Percentiles rank a stretch among this genome's conserved stretches.
phyloP scores from a whole-genome alignment of 2,797 vertebrate genomes.

The Acipenser ruthenus region DNA sequence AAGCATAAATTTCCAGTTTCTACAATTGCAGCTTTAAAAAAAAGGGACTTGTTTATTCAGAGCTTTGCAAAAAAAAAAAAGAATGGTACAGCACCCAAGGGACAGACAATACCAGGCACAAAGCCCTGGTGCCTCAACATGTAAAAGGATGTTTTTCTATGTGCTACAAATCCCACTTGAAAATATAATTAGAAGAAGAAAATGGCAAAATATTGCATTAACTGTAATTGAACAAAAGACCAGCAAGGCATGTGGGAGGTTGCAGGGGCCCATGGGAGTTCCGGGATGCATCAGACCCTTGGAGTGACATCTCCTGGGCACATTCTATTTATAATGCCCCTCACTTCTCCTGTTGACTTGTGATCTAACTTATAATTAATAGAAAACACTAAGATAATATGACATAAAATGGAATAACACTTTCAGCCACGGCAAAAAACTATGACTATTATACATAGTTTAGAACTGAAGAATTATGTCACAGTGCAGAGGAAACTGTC shows the following conservation, averaged over 20 bases:
- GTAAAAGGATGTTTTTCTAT: conserved; percentile 73
- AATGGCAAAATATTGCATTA: conserved; percentile 97
- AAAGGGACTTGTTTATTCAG: conserved; percentile 86
- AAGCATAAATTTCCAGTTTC: conserved; percentile 77
- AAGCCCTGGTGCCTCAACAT: conserved; percentile 70
- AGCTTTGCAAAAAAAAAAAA: conserved; percentile 62
- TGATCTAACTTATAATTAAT: conserved; percentile 80
- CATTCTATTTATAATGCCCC: conserved; percentile 88
- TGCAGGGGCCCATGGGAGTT: conserved; percentile 85
- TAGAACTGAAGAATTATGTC: conserved; percentile 46
- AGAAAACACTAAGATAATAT: too few species aligned
- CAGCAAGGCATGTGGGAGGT: conserved; percentile 85
- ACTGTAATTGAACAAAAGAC: conserved; percentile 99
- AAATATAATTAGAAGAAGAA: conserved; percentile 97
- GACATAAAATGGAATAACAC: too few species aligned
- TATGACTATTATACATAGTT: conserved; percentile 16
- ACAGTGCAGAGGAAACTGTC: conserved; percentile 48
- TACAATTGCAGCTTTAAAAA: conserved; percentile 72
- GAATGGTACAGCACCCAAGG: conserved; percentile 78
- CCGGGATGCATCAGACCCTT: conserved; percentile 78
- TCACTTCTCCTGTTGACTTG: conserved; percentile 70
- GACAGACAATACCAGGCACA: conserved; percentile 70
- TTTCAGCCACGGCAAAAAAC: too few species aligned
- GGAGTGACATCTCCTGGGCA: conserved; percentile 74
- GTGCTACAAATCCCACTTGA: conserved; percentile 92